Base-by-base conservation (phyloP, 2,888 invertebrate species). In the Aphidius colemani region DNA sequence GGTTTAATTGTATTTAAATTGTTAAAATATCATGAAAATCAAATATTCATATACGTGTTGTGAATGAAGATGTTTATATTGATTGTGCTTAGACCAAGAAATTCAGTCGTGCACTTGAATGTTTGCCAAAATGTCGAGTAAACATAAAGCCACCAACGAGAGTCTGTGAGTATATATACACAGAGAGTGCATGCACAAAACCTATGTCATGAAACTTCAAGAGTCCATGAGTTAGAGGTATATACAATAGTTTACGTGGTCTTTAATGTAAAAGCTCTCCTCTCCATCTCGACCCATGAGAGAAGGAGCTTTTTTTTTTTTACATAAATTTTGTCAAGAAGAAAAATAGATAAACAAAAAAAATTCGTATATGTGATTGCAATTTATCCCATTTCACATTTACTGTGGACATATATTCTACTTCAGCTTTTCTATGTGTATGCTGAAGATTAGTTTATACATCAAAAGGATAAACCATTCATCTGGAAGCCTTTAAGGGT, bases 391-490 rank as follows among this genome's bases (percentile, higher is more conserved):
- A 30, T 30, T 30, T 30, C 30, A 30, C 30, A 30, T 30, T 30
- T 30, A 30, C 30, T 30, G 4, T 30, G 30, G 30, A 4, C 30
- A 30, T 30, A 30, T 30, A 30, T 30, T 0, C 13, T 18, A 18
- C 13, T 18, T 18, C 1, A 18, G 13, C 13, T 18, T 30, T 5
- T 30, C 3, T 30, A 30, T 30, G 5, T 30, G 5, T 30, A 30
- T 40, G 3, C 40, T 59, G 13, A 53, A 63, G 58, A 63, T 63
- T 63, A 63, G 53, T n/a, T 46, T 18, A 58, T 9, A 53, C 40
- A 45, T 59, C 59, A 59, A 59, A 63, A 59, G 59, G 59, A 63
- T 63, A 46, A 63, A 59, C 58, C 59, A 46, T 58, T 59, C 46
- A 45, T 59, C 53, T 45, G 53, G 43, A 63, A 58, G 41, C 11